Percentiles rank a stretch among this genome's conserved stretches.
Conservation (phyloP, 2,113 vertebrate species). For the Marmota flaviventris region DNA sequence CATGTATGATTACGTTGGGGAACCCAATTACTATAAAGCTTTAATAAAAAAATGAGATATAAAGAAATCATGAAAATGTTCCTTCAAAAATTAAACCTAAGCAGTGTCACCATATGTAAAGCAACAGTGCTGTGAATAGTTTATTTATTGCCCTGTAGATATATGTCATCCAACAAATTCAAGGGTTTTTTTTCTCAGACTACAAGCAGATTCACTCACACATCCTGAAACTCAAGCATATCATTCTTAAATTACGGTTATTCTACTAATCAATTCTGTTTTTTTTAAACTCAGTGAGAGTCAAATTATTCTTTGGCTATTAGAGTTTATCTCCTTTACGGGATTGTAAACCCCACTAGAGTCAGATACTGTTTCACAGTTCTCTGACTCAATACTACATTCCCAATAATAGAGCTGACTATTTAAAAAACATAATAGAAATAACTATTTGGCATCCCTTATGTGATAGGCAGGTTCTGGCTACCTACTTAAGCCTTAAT, state of each 20-base stretch:
- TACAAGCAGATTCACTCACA: not conserved
- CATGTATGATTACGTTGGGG: too few species aligned
- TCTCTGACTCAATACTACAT: not conserved
- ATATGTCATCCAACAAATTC: rapidly evolving
- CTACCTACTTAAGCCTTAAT: not conserved
- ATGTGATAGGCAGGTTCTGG: not conserved
- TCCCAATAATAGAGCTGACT: not conserved
- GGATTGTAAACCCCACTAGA: not conserved
- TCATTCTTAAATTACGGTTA: not conserved
- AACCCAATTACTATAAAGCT: too few species aligned
- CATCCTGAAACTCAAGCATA: not conserved
- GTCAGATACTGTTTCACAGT: not conserved
- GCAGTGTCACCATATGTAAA: rapidly evolving
- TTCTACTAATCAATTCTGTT: not conserved
- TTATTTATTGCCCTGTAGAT: too few species aligned
- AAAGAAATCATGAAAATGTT: not conserved
- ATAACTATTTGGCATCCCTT: rapidly evolving
- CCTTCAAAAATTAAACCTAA: not conserved
- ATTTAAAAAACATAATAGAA: not conserved
- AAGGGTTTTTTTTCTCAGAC: not conserved
- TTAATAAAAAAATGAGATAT: too few species aligned
- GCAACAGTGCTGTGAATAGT: not conserved
- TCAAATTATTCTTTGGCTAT: not conserved
- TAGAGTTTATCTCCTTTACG: not conserved
- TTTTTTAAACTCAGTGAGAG: not conserved